phyloP scores from a whole-genome alignment of 2,113 vertebrate genomes.

The Aplodontia rufa region DNA sequence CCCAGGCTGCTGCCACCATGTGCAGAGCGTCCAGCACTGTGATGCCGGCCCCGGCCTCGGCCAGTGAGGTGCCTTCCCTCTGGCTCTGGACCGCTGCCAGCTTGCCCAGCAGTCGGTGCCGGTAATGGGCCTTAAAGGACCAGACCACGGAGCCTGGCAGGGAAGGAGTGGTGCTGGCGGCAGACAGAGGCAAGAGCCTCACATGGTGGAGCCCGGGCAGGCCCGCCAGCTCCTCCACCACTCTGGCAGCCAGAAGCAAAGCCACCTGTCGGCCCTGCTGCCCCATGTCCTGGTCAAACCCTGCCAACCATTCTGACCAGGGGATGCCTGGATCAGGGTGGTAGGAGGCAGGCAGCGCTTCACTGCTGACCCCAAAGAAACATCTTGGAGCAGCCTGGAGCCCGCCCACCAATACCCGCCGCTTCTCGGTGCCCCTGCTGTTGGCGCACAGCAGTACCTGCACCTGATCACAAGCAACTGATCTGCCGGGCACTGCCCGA shows the following conservation, averaged over 20 bases:
- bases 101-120: slow-evolving; percentile 72
- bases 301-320: slow-evolving; percentile 74
- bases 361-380: slow-evolving; percentile 68
- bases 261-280: slow-evolving; percentile 70
- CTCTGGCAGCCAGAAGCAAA: slow-evolving; percentile 63
- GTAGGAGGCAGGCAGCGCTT: slow-evolving; percentile 72
- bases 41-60: not conserved
- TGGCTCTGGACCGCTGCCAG: slow-evolving; percentile 14
- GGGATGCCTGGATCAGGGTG: slow-evolving; percentile 58
- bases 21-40: slow-evolving; percentile 72
- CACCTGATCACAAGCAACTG: not conserved
- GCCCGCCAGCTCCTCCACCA: slow-evolving; percentile 23
- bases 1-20: slow-evolving; percentile 69
- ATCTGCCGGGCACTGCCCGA: slow-evolving; percentile 51
- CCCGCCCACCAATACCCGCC: slow-evolving; percentile 54
- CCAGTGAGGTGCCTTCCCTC: not conserved
- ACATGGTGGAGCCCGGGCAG: slow-evolving; percentile 56
- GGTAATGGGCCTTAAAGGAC: slow-evolving; percentile 77
- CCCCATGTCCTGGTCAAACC: slow-evolving; percentile 76
- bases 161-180: not conserved
- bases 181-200: slow-evolving; percentile 63
- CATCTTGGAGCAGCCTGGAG: slow-evolving; percentile 37
- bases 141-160: slow-evolving; percentile 68
- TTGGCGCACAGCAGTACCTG: slow-evolving; percentile 75
- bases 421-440: slow-evolving; percentile 72